Evolutionary conservation across 1,140 invertebrate genomes (phyloP).

Genomic region (Ptiloglossa arizonensis): DNA sequence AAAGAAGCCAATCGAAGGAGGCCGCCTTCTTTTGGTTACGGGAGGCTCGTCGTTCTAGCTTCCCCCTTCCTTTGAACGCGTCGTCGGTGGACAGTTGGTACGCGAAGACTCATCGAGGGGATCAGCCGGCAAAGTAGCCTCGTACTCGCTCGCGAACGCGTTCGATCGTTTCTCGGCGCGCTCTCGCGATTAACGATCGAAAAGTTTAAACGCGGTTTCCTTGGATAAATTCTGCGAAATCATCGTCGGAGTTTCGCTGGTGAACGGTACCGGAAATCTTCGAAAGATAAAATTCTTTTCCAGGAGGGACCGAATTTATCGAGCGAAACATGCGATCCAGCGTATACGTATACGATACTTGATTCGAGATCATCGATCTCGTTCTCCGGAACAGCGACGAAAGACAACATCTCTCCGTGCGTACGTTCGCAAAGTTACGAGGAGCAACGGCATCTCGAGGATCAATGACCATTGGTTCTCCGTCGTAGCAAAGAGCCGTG

Average conservation of each 20-base stretch:
- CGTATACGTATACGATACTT: background rate
- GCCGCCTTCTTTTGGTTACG: background rate
- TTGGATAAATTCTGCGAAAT: too few species aligned
- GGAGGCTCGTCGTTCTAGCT: conserved; percentile 36
- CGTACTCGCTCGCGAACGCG: background rate
- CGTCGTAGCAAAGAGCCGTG: background rate
- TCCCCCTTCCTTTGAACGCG: conserved; percentile 15
- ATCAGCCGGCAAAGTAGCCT: conserved; percentile 24
- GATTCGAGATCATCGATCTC: background rate
- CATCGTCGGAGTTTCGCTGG: too few species aligned
- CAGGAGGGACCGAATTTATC: background rate
- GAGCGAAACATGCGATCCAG: background rate
- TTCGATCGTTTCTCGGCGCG: background rate
- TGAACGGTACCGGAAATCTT: background rate
- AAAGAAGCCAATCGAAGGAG: conserved; percentile 51
- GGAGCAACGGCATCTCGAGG: background rate
- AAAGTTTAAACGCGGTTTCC: background rate
- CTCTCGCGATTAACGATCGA: background rate
- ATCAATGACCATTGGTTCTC: conserved; percentile 26
- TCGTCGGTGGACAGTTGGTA: conserved; percentile 19
- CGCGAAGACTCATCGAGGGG: conserved; percentile 12
- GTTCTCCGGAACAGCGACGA: background rate
- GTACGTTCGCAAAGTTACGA: background rate
- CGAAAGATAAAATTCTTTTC: background rate
- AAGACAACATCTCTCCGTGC: background rate